phyloP scores from a whole-genome alignment of 1,140 invertebrate species.

The Octopus sinensis region DNA sequence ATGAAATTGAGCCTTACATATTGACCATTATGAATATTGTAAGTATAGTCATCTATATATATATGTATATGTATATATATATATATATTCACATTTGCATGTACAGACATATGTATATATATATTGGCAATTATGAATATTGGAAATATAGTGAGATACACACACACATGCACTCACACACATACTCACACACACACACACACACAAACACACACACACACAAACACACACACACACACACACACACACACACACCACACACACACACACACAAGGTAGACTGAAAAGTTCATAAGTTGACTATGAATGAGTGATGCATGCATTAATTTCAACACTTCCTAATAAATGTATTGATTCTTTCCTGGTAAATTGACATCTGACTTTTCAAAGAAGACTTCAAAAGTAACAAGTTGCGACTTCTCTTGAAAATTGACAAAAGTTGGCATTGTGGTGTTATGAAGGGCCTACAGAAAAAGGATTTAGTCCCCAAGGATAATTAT shows the following conservation, averaged over 20 bases:
- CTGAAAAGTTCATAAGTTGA: no score
- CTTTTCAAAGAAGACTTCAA: no score
- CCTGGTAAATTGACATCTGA: no score
- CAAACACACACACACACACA: neutral
- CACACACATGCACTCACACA: neutral
- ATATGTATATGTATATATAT: conserved; percentile 6
- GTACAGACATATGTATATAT: neutral
- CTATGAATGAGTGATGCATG: no score
- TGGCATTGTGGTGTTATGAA: no score
- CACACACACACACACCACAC: neutral
- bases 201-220: neutral
- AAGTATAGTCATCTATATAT: conserved; percentile 38
- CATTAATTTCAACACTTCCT: no score
- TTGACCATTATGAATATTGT: conserved; percentile 93
- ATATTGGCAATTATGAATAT: neutral
- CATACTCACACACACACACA: neutral
- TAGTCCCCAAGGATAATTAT: no score
- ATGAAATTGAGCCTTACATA: conserved; percentile 69
- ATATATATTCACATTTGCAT: neutral
- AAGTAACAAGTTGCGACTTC: no score
- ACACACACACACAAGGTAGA: neutral
- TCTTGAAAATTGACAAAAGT: no score
- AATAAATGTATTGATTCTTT: no score
- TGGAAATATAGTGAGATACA: neutral
- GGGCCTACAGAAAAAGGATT: no score